Conservation (phyloP, 2,888 invertebrate species). For the Clistopyga incitator region DNA sequence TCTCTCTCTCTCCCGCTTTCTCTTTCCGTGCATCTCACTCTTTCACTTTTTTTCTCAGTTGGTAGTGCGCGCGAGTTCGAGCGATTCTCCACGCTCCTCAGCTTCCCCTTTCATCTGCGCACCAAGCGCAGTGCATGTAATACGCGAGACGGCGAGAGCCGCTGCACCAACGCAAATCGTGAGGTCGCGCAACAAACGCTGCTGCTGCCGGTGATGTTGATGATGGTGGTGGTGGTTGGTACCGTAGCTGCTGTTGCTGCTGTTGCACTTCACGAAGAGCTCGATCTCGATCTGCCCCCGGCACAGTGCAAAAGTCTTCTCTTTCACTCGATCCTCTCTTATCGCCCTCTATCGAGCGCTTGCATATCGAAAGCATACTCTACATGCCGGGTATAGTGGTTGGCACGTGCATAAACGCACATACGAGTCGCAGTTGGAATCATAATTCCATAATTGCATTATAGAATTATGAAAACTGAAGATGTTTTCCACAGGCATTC, state of each 20-base stretch:
- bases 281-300: slow-evolving; percentile 21
- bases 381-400: background rate
- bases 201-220: background rate
- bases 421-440: too few species aligned
- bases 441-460: too few species aligned
- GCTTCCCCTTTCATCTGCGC: slow-evolving; percentile 59
- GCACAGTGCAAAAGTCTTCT: slow-evolving; percentile 24
- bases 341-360: slow-evolving; percentile 3
- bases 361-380: background rate
- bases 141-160: slow-evolving; percentile 56
- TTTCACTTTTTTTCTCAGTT: slow-evolving; percentile 5
- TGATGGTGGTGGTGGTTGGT: background rate
- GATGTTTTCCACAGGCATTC: too few species aligned
- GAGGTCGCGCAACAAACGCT: slow-evolving; percentile 66
- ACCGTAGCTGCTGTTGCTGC: too few species aligned
- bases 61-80: slow-evolving; percentile 47
- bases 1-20: slow-evolving; percentile 47
- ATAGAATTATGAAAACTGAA: too few species aligned
- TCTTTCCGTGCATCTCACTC: slow-evolving; percentile 31
- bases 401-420: too few species aligned
- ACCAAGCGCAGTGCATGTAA: slow-evolving; percentile 42
- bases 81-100: slow-evolving; percentile 44
- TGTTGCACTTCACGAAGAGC: background rate
- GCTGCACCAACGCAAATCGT: slow-evolving; percentile 65
- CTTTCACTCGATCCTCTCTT: slow-evolving; percentile 10